Evolutionary conservation across 2,797 vertebrate genomes (phyloP).

Genomic region (Muscicapa comitata): DNA sequence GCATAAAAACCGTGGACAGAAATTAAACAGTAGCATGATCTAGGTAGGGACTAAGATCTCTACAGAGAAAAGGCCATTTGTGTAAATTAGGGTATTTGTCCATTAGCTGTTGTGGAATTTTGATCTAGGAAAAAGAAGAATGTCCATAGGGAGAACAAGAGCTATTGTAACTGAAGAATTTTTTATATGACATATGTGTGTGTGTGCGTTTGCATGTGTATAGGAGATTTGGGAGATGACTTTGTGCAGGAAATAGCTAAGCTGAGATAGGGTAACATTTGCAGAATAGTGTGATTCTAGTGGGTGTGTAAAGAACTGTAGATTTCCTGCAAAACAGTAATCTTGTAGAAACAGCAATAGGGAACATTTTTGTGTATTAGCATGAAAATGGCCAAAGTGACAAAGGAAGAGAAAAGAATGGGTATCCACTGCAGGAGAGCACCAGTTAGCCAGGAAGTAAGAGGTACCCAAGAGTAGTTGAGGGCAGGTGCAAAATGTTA

Average conservation of each 20-base stretch:
- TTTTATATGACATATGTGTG: not conserved
- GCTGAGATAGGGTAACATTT: not conserved
- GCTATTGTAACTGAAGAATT: not conserved
- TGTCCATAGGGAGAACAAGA: not conserved
- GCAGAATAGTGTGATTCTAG: not conserved
- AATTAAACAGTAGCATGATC: not conserved
- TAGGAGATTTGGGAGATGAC: not conserved
- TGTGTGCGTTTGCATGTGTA: too few relatives aligned
- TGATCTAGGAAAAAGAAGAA: not conserved
- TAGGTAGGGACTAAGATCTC: not conserved
- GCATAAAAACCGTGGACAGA: not conserved
- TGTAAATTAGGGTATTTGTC: not conserved
- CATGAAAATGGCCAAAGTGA: not conserved
- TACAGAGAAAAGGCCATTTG: not conserved
- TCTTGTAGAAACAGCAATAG: not conserved
- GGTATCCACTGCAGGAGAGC: not conserved
- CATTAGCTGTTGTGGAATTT: not conserved
- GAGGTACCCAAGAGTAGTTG: not conserved
- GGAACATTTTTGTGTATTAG: not conserved
- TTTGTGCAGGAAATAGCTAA: not conserved
- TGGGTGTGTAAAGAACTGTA: not conserved
- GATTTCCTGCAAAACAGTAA: not conserved
- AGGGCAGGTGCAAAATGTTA: not conserved
- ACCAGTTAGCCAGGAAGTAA: not conserved
- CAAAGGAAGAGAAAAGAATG: not conserved